Base-by-base conservation (phyloP, 2,888 invertebrate species). In the Drosophila rubida region DNA sequence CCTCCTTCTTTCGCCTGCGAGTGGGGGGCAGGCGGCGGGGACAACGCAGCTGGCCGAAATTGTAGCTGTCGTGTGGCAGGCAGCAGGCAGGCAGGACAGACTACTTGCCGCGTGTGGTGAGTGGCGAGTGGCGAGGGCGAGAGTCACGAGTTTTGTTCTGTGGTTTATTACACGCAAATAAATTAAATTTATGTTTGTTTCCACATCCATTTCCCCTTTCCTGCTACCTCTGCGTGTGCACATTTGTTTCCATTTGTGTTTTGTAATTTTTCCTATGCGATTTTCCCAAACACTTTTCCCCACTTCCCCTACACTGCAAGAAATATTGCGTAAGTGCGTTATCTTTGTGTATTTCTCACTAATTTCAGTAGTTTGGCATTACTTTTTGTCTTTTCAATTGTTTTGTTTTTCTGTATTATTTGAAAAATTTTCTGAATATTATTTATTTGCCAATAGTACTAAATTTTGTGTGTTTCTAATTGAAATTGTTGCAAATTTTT, bases 131-230 rank as follows among this genome's bases (percentile, higher is more conserved):
- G 11, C 7, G 19, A 30, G 41, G 42, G 41, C 14, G 61, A 49
- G 51, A 62, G 57, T 67, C 59, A 54, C 45, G 75, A 62, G 78
- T 75, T 87, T 78, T 80, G 69, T 66, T 78, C 78, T 88, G 88
- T 76, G 88, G 88, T 84, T 88, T 88, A 88, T 88, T 84, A 84
- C 78, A 87, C 87, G 88, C 84, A 87, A 84, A 84, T 88, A 88
- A 88, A 84, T 84, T 88, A 81, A 69, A 87, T 87, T 84, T 76
- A 76, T 84, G 87, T 78, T 87, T 78, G 81, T 73, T 80, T 70
- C 71, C 85, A 78, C 71, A 81, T 65, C 57, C 85, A 78, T 75
- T 84, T 65, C 57, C 77, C 23, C 8, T 6, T 13, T 6, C 37
- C 4, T 7, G n/a, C 3, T 19, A 11, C 23, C 11, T n/a, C 30